Evolutionary conservation across 1,140 invertebrate species (phyloP).

Genomic region (Acromyrmex charruanus): DNA sequence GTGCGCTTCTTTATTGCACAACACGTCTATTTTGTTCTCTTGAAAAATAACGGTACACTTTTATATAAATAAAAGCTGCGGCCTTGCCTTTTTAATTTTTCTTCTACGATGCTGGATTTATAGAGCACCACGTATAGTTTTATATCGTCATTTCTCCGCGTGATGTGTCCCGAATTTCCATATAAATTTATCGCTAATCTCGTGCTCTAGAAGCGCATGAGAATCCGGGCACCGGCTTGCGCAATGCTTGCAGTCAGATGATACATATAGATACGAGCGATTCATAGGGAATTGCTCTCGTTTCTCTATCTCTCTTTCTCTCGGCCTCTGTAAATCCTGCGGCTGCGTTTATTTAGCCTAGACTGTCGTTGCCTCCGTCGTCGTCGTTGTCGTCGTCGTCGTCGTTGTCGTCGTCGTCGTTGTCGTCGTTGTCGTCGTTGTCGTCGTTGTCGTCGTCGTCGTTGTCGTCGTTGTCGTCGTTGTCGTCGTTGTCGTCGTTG

Average conservation of each 20-base stretch:
- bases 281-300: conserved; percentile 45
- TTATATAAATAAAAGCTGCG: not conserved
- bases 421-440: too few relatives aligned
- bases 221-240: conserved; percentile 37
- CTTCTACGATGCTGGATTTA: not conserved
- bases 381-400: too few relatives aligned
- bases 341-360: conserved; percentile 54
- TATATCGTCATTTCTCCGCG: not conserved
- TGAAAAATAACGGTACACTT: too few relatives aligned
- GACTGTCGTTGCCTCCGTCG: conserved; percentile 16
- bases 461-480: not conserved
- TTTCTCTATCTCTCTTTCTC: not conserved
- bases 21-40: not conserved
- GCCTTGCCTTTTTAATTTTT: not conserved
- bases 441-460: not conserved
- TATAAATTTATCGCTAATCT: conserved; percentile 37
- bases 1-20: not conserved
- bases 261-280: conserved; percentile 54
- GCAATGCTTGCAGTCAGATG: conserved; percentile 51
- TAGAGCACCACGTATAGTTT: not conserved
- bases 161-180: conserved; percentile 4
- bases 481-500: not conserved
- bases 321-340: conserved; percentile 1
- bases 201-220: conserved; percentile 2
- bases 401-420: too few relatives aligned